Conservation (phyloP, 2,797 vertebrate species). For the Tragelaphus eurycerus region DNA sequence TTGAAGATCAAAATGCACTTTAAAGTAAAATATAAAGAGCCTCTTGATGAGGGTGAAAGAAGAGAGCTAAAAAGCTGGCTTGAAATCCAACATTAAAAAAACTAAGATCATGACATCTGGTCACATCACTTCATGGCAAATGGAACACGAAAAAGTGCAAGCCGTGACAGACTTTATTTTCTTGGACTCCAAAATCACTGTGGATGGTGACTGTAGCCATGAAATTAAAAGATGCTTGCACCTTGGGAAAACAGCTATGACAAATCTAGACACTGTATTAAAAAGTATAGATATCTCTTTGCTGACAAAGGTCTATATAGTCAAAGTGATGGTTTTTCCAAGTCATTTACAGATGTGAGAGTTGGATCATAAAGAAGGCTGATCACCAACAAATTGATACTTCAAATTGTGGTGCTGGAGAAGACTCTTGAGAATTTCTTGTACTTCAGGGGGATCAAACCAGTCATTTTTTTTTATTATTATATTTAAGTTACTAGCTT, state of each 20-base stretch:
- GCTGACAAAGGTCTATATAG: not conserved
- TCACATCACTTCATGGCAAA: not conserved
- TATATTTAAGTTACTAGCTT: too few relatives aligned
- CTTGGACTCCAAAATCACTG: not conserved
- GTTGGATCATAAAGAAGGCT: not conserved
- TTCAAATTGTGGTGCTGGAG: not conserved
- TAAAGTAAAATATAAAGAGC: not conserved
- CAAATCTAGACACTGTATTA: not conserved
- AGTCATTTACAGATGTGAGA: not conserved
- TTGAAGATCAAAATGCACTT: slow-evolving; percentile 4
- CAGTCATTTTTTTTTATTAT: not conserved
- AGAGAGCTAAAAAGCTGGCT: not conserved
- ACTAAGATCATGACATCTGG: not conserved
- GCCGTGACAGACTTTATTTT: not conserved
- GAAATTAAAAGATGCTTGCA: not conserved
- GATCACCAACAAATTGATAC: not conserved
- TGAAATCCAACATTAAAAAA: not conserved
- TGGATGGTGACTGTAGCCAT: not conserved
- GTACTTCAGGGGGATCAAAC: not conserved
- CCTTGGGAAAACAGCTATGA: not conserved
- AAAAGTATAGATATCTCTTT: not conserved
- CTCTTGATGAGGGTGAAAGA: not conserved
- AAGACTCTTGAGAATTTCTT: not conserved
- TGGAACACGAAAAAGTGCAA: not conserved
- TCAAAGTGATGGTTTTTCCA: not conserved